Evolutionary conservation across 2,888 invertebrate genomes (phyloP).

Genomic region (Leucozona laternaria): DNA sequence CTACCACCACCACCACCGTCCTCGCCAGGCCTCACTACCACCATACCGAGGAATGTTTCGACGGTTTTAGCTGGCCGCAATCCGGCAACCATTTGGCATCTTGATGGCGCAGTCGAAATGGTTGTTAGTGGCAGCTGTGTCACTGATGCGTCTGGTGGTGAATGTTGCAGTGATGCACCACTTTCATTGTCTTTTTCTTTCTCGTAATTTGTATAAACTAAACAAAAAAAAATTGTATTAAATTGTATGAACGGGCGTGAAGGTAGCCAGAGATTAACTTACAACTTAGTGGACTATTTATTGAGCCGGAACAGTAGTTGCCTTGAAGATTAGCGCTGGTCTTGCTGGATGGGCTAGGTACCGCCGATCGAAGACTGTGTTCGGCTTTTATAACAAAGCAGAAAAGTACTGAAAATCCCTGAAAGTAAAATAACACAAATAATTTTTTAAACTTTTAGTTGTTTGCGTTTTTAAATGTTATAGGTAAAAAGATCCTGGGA

Average conservation of each 20-base stretch:
- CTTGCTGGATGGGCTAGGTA: slow-evolving; percentile 77
- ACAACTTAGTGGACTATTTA: slow-evolving; percentile 83
- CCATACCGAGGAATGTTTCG: slow-evolving; percentile 80
- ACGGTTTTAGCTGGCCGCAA: slow-evolving; percentile 74
- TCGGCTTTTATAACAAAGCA: slow-evolving; percentile 83
- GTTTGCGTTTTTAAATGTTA: too few relatives aligned
- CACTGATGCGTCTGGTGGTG: slow-evolving; percentile 76
- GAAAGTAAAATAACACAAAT: slow-evolving; percentile 51
- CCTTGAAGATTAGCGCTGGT: slow-evolving; percentile 82
- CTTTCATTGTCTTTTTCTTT: slow-evolving; percentile 83
- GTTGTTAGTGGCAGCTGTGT: slow-evolving; percentile 82
- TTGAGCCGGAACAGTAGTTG: slow-evolving; percentile 82
- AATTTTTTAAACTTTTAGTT: background rate
- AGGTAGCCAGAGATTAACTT: slow-evolving; percentile 77
- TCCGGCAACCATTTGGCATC: slow-evolving; percentile 79
- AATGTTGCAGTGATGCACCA: slow-evolving; percentile 78
- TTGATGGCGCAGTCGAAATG: slow-evolving; percentile 81
- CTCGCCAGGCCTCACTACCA: slow-evolving; percentile 51
- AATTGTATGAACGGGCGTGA: background rate
- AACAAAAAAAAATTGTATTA: slow-evolving; percentile 30
- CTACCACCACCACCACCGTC: background rate
- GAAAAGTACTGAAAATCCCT: slow-evolving; percentile 82
- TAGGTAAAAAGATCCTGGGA: too few relatives aligned
- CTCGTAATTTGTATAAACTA: slow-evolving; percentile 83
- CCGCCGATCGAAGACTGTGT: slow-evolving; percentile 79